Evolutionary conservation across 1,140 invertebrate genomes (phyloP), one percentile per base, ranked within the genome.

Genomic region (Amphibalanus amphitrite): DNA sequence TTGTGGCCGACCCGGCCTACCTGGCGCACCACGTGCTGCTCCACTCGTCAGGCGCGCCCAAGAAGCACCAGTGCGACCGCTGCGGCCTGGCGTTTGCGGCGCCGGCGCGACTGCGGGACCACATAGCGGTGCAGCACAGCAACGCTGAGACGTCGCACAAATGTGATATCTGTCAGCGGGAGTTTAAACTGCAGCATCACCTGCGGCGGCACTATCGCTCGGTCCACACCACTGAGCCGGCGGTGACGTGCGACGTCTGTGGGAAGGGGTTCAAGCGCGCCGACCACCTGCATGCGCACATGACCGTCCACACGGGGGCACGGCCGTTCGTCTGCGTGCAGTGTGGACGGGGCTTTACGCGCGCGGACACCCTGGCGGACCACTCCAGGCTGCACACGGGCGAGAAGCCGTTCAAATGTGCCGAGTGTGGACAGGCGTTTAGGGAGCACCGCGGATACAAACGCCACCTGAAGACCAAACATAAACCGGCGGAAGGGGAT

Each of bases 381-480:
- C 47, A 59, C 17, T 8, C 47, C 10, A 13, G 29, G 1, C 33
- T 69, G 38, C 68, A 69, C 68, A 30, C 80, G 84, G 92, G 93
- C 23, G 92, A 95, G 79, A 95, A 95, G 77, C 93, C 93, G 0
- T 96, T 94, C 80, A 88, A 89, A 74, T 97, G 93, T 77, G 83
- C 82, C 28, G 88, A 92, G 33, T 97, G 94, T 81, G 85, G 85
- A 73, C 95, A 95, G 80, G 91, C 92, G 0, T 97, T 97, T 20
- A 8, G 68, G 10, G 68, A 59, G 47, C 47, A 59, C 6, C 29
- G 68, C 6, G 68, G 10, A 1, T 23, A 20, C 38, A 23, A 23
- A 1, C 10, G 68, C 1, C 68, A 40, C 17, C 10, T 33, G 29
- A 13, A 23, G 68, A 1, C 3, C 10, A 40, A 30, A 23, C 29